phyloP scores from a whole-genome alignment of 2,797 vertebrate genomes.

The Sebastolobus altivelis region DNA sequence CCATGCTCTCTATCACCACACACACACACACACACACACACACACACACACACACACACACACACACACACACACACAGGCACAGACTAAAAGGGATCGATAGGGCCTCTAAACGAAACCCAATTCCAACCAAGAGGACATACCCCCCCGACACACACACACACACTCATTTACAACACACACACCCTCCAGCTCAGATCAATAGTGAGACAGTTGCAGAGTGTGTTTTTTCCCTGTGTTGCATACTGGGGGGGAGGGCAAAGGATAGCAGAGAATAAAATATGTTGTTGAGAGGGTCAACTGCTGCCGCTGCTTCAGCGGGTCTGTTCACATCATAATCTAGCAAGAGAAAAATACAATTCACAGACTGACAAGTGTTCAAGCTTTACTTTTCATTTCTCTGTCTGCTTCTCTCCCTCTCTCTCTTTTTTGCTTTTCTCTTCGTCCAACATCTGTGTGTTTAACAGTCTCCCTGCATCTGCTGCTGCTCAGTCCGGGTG shows the following conservation, averaged over 20 bases:
- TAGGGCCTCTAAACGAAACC: constrained; percentile 72
- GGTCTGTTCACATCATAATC: constrained; percentile 5
- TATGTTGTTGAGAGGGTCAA: constrained; percentile 12
- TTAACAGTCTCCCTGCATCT: constrained; percentile 69
- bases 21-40: neutral
- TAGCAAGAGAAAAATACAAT: constrained; percentile 9
- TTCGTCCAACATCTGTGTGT: constrained; percentile 74
- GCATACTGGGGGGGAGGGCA: constrained; percentile 16
- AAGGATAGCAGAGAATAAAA: constrained; percentile 20
- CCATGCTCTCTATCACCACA: neutral
- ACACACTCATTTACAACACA: constrained; percentile 24
- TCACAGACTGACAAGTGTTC: constrained; percentile 19
- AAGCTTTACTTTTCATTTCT: neutral
- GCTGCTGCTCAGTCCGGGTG: constrained; percentile 75
- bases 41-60: neutral
- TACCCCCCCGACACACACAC: constrained; percentile 16
- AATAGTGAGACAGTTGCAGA: constrained; percentile 57
- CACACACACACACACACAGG: neutral
- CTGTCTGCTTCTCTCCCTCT: constrained; percentile 10
- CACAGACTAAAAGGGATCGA: constrained; percentile 61
- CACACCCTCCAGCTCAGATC: constrained; percentile 61
- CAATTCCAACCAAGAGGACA: constrained; percentile 60
- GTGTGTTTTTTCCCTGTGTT: constrained; percentile 41
- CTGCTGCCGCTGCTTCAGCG: constrained; percentile 25
- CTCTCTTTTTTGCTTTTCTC: constrained; percentile 14